Evolutionary conservation across 2,888 invertebrate genomes (phyloP), one percentile per base, ranked within the genome.

Genomic region (Silvanus unidentatus): DNA sequence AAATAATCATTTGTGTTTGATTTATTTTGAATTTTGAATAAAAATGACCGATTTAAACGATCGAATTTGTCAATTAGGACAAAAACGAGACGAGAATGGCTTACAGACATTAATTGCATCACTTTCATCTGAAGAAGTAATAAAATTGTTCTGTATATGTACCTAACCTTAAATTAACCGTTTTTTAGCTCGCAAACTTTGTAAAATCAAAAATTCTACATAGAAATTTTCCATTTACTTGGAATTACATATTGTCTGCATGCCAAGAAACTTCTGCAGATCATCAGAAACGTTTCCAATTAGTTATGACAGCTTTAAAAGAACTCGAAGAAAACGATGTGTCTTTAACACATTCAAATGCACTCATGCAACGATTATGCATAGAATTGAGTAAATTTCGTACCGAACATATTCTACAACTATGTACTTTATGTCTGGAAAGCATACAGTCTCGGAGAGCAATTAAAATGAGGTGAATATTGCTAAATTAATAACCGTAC

Each of bases 371-470:
- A 27, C 70, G 76, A 12, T 68, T 82, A 32, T 67, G 71, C 15
- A 58, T 70, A 16, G 75, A 77, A 41, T 73, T 81, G 40, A 64
- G 72, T 2, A 75, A 72, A 49, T 77, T 77, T 55, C 67, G 74
- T 2, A 66, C 74, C 6, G 59, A 69, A n/a, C 74, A 80, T 53
- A 62, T 82, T 1, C 66, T 77, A 2, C 73, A 76, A 55, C 66
- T 82, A 2, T 72, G 78, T 12, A 75, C 77, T 49, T 74, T 75
- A 54, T 82, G 80, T 56, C 57, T 77, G 1, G 74, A 76, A 32
- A 74, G 73, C 37, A 73, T 82, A 44, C 73, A 75, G 50, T 67
- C 68, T 13, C 75, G 76, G 28, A 75, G 74, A 51, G 71, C 74
- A 12, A 73, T 74, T 45, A 73, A 72, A 58, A 73, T 74, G 54